phyloP scores from a whole-genome alignment of 2,888 invertebrate species.

The Leucophenga montana region DNA sequence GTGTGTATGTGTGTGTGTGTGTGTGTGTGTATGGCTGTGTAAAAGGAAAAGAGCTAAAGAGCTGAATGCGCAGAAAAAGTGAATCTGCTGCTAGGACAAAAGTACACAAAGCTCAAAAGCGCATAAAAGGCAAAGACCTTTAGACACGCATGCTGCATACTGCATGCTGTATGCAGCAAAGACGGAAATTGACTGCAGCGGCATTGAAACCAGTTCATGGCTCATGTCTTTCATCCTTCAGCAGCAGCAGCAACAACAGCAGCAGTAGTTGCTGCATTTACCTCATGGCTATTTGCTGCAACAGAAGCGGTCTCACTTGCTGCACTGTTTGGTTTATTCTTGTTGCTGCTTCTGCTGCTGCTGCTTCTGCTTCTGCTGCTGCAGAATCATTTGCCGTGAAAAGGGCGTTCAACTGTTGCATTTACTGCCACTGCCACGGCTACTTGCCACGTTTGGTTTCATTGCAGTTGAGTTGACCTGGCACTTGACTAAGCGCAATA shows the following conservation, averaged over 20 bases:
- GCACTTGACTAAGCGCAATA: constrained; percentile 34
- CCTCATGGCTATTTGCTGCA: constrained; percentile 3
- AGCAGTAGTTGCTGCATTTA: constrained; percentile 11
- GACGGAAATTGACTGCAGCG: constrained; percentile 24
- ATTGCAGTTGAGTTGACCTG: neutral
- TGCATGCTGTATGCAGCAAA: constrained; percentile 5
- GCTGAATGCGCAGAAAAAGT: constrained; percentile 60
- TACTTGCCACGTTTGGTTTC: constrained; percentile 5
- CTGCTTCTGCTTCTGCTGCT: constrained; percentile 25
- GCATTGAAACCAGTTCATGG: constrained; percentile 45
- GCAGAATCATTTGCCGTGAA: constrained; percentile 72
- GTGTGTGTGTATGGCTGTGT: too few species aligned
- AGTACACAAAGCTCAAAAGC: constrained; percentile 8
- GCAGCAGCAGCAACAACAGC: constrained; percentile 21
- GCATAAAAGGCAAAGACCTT: constrained; percentile 20
- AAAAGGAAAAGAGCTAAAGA: constrained; percentile 21
- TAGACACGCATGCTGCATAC: neutral
- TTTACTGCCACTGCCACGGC: constrained; percentile 54
- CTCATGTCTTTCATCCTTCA: constrained; percentile 9
- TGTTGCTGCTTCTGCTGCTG: constrained; percentile 39
- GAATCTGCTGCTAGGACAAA: constrained; percentile 60
- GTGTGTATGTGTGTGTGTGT: too few species aligned
- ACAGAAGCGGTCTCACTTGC: constrained; percentile 36
- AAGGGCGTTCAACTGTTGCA: constrained; percentile 72
- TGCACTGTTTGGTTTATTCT: constrained; percentile 17